Percentiles rank a stretch among this genome's conserved stretches.
Conservation (phyloP, 2,113 vertebrate species). For the Rutilus rutilus region DNA sequence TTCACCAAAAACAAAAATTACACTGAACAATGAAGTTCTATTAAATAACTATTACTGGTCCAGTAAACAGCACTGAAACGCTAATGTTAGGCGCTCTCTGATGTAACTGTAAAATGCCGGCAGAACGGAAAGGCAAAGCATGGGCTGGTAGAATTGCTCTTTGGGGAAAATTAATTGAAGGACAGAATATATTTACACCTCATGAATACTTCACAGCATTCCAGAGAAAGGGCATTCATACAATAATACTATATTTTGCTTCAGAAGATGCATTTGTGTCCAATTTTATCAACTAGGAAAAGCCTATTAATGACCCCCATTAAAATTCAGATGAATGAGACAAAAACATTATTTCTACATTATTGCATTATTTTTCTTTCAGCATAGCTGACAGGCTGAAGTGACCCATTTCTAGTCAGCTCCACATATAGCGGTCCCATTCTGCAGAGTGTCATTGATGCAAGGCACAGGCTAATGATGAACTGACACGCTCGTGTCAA, state of each 20-base stretch:
- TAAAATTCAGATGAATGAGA: not conserved
- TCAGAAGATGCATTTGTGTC: not conserved
- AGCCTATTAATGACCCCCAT: not conserved
- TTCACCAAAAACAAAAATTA: too few relatives aligned
- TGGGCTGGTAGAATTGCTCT: not conserved
- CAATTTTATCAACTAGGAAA: not conserved
- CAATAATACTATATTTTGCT: not conserved
- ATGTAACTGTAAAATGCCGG: conserved; percentile 3
- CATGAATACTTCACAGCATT: conserved; percentile 16
- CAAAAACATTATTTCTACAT: not conserved
- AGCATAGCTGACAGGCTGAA: not conserved
- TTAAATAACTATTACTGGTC: not conserved
- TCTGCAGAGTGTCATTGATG: not conserved
- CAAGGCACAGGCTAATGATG: not conserved
- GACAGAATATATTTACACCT: conserved; percentile 41
- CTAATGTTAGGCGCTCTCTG: not conserved
- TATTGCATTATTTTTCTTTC: not conserved
- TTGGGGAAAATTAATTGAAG: conserved; percentile 37
- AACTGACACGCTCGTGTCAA: not conserved
- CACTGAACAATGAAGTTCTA: not conserved
- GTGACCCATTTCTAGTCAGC: not conserved
- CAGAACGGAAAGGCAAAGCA: not conserved
- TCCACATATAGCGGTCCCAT: not conserved
- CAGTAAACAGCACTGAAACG: not conserved
- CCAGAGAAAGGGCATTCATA: not conserved